These are phyloP conservation scores for Sapayoa aenigma DNA, from an alignment of 2,113 vertebrate species.

Conservation along the genomic window DNA sequence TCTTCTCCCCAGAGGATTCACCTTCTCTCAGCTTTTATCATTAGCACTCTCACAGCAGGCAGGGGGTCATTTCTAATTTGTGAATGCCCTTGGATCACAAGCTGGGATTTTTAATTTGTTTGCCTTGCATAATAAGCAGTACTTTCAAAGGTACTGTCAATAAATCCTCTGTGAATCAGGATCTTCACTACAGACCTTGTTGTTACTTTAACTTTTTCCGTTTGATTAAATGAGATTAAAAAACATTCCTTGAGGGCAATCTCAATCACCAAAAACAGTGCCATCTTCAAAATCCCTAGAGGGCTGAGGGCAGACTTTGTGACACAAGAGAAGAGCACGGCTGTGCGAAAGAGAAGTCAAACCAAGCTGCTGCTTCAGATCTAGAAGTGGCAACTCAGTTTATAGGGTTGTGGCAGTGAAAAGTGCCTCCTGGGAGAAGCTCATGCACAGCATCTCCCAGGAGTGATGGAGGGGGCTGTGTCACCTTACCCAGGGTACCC, in stretches of 20 bases:
- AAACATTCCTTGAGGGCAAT: background rate
- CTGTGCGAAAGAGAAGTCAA: background rate
- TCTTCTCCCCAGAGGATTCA: background rate
- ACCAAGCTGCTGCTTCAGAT: background rate
- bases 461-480: fast-evolving
- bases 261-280: background rate
- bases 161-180: constrained; percentile 35
- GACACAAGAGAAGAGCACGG: background rate
- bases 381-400: background rate
- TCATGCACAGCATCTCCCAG: fast-evolving
- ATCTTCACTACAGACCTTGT: constrained; percentile 29
- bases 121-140: constrained; percentile 60
- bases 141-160: constrained; percentile 45
- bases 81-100: constrained; percentile 67
- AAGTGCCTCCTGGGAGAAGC: background rate
- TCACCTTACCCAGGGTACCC: background rate
- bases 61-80: constrained; percentile 58
- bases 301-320: background rate
- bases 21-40: constrained; percentile 45
- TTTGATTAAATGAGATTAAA: background rate
- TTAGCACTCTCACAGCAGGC: constrained; percentile 14
- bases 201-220: background rate
- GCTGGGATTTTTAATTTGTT: constrained; percentile 67
- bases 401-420: background rate
- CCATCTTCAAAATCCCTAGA: background rate